Evolutionary conservation across 1,140 invertebrate genomes (phyloP).

Genomic region (Nasonia vitripennis): DNA sequence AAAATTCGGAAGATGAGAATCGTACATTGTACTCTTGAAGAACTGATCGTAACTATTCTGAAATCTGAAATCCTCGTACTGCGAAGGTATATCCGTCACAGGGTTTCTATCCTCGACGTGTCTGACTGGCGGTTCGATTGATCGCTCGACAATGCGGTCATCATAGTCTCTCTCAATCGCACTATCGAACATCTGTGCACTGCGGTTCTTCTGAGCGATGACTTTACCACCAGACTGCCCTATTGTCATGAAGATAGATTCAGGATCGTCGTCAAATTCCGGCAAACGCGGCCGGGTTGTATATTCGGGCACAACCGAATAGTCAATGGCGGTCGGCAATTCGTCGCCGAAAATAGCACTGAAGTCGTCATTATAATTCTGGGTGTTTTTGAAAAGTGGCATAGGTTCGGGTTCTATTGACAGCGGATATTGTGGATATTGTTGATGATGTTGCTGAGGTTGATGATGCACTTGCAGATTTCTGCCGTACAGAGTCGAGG

Average conservation of each 20-base stretch:
- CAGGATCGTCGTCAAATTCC: slow-evolving; percentile 62
- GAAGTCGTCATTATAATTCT: slow-evolving; percentile 60
- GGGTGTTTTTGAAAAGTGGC: slow-evolving; percentile 60
- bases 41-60: slow-evolving; percentile 64
- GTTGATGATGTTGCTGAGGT: slow-evolving; percentile 8
- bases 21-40: slow-evolving; percentile 55
- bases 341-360: slow-evolving; percentile 55
- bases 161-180: slow-evolving; percentile 8
- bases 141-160: slow-evolving; percentile 25
- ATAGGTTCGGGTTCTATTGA: slow-evolving; percentile 58
- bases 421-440: slow-evolving; percentile 56
- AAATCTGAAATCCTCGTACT: slow-evolving; percentile 63
- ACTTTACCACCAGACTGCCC: slow-evolving; percentile 59
- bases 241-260: slow-evolving; percentile 56
- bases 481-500: slow-evolving; percentile 46
- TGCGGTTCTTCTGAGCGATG: slow-evolving; percentile 46
- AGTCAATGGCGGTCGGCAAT: slow-evolving; percentile 54
- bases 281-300: slow-evolving; percentile 59
- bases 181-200: slow-evolving; percentile 46
- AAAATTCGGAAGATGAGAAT: slow-evolving; percentile 32
- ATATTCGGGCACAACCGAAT: slow-evolving; percentile 55
- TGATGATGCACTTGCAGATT: slow-evolving; percentile 9
- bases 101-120: slow-evolving; percentile 61
- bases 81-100: slow-evolving; percentile 54
- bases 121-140: slow-evolving; percentile 55